Percentiles rank a stretch among this genome's conserved stretches.
These are phyloP conservation scores for Xestobium rufovillosum DNA, from an alignment of 2,888 invertebrate species.

Conservation along the genomic window DNA sequence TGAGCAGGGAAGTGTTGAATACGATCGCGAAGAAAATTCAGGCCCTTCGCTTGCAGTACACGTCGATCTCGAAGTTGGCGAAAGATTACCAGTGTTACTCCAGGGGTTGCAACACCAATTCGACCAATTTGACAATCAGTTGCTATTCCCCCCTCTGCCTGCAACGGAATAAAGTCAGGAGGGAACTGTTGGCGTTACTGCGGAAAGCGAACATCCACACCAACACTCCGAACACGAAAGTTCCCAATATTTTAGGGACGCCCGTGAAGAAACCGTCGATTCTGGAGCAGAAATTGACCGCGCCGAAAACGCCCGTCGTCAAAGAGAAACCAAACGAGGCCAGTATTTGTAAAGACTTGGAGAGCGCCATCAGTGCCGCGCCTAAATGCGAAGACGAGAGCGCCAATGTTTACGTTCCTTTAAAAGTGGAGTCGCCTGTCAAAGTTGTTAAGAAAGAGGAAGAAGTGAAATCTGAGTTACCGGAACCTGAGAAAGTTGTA, in stretches of 20 bases:
- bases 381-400: constrained; percentile 50
- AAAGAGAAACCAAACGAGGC: constrained; percentile 39
- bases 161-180: constrained; percentile 62
- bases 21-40: constrained; percentile 62
- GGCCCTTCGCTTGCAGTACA: constrained; percentile 60
- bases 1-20: constrained; percentile 51
- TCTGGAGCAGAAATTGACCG: constrained; percentile 61
- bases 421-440: constrained; percentile 20
- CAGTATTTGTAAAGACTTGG: constrained; percentile 53
- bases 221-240: constrained; percentile 45
- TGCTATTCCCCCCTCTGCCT: constrained; percentile 81
- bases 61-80: constrained; percentile 58
- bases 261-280: constrained; percentile 55
- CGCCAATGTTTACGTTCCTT: constrained; percentile 34
- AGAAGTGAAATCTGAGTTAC: constrained; percentile 29
- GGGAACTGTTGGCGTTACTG: constrained; percentile 55
- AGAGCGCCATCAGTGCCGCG: constrained; percentile 55
- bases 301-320: constrained; percentile 44
- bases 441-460: constrained; percentile 32
- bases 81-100: constrained; percentile 70
- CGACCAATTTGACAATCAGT: constrained; percentile 46
- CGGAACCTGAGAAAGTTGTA: constrained; percentile 25
- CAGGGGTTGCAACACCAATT: constrained; percentile 55
- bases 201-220: constrained; percentile 56
- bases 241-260: constrained; percentile 32